phyloP scores from a whole-genome alignment of 2,797 vertebrate species.

The Enteromius unitaeniatus region DNA sequence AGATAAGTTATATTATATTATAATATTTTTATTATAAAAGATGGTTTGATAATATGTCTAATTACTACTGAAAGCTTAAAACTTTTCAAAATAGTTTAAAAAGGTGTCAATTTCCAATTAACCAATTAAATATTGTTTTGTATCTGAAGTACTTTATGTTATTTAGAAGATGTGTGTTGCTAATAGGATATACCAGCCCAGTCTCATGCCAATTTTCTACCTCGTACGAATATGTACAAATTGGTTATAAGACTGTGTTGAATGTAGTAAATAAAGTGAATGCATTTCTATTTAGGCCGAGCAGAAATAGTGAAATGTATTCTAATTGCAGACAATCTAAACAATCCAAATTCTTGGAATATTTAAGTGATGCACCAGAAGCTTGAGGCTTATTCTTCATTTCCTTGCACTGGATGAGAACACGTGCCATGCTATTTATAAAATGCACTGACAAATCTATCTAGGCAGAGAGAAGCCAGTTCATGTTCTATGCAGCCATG shows the following conservation, averaged over 20 bases:
- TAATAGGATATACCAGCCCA: not conserved
- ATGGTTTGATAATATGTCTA: not conserved
- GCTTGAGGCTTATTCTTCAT: constrained; percentile 58
- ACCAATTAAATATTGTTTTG: not conserved
- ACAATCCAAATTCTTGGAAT: constrained; percentile 19
- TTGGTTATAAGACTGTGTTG: too few relatives aligned
- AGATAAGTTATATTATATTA: not conserved
- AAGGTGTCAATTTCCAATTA: not conserved
- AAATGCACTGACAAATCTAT: constrained; percentile 78
- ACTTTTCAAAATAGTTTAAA: not conserved
- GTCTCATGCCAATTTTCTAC: too few relatives aligned
- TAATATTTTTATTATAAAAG: not conserved
- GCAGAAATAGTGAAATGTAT: not conserved
- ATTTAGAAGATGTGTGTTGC: not conserved
- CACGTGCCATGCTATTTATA: constrained; percentile 81
- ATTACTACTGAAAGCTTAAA: not conserved
- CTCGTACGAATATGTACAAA: too few relatives aligned
- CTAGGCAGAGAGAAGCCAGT: constrained; percentile 75
- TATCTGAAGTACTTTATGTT: not conserved
- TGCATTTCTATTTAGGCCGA: not conserved
- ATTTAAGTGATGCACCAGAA: constrained; percentile 51
- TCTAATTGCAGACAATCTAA: constrained; percentile 19
- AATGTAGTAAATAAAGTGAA: not conserved
- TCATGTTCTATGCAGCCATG: constrained; percentile 75
- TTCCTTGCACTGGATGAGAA: constrained; percentile 59